Percentiles rank a stretch among this genome's conserved stretches.
Evolutionary conservation across 1,140 invertebrate species (phyloP).

Genomic region (Oncopeltus fasciatus): DNA sequence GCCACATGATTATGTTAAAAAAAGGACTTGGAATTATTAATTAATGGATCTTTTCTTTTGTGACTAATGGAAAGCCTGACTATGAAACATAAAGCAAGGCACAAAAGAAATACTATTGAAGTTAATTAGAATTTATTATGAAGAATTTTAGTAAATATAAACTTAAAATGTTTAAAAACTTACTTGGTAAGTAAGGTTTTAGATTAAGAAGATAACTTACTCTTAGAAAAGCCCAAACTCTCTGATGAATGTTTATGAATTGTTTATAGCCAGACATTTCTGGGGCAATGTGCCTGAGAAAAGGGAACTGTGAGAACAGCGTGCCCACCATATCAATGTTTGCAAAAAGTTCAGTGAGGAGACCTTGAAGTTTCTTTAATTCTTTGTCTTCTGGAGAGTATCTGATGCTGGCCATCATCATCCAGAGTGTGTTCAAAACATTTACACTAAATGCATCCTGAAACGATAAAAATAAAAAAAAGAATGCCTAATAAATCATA

Average conservation of each 20-base stretch:
- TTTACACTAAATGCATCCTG: constrained; percentile 55
- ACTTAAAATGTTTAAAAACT: background rate
- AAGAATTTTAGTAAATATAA: background rate
- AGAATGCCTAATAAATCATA: constrained; percentile 28
- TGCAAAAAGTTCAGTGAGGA: constrained; percentile 51
- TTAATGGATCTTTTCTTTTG: too few species aligned
- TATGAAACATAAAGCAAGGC: too few species aligned
- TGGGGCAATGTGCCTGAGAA: constrained; percentile 55
- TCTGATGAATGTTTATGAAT: constrained; percentile 50
- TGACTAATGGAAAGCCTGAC: too few species aligned
- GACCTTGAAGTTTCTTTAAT: constrained; percentile 46
- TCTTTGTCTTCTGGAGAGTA: constrained; percentile 43
- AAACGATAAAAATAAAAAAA: too few species aligned
- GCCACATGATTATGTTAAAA: too few species aligned
- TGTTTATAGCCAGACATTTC: constrained; percentile 58
- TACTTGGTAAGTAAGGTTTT: too few species aligned
- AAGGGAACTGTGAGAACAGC: constrained; percentile 61
- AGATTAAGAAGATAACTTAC: too few species aligned
- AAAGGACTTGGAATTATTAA: too few species aligned
- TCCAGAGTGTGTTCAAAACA: constrained; percentile 74
- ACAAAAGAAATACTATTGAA: background rate
- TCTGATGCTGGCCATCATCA: constrained; percentile 64
- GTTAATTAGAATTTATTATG: background rate
- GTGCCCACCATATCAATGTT: constrained; percentile 63
- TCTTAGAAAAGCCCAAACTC: constrained; percentile 52